Conservation (phyloP, 1,140 invertebrate genomes). For the Saccostrea echinata region DNA sequence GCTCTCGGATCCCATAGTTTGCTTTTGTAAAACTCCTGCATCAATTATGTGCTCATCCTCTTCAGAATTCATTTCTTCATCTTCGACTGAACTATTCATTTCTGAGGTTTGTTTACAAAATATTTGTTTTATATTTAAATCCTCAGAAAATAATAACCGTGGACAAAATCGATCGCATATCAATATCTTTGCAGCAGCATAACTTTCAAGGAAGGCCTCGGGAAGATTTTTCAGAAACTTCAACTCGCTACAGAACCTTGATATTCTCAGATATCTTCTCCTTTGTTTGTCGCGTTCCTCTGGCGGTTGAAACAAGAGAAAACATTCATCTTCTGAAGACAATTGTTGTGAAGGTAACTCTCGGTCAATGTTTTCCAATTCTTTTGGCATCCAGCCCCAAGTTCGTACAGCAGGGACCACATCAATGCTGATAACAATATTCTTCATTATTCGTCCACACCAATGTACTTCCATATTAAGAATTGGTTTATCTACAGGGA, state of each 20-base stretch:
- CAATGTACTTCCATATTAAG: slow-evolving; percentile 21
- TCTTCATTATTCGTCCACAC: slow-evolving; percentile 39
- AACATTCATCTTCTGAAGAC: not conserved
- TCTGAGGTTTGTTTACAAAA: not conserved
- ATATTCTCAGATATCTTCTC: slow-evolving; percentile 27
- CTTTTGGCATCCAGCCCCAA: slow-evolving; percentile 12
- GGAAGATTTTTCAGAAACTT: slow-evolving; percentile 6
- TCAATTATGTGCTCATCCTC: not conserved
- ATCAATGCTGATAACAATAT: slow-evolving; percentile 34
- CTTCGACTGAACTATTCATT: not conserved
- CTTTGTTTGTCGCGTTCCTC: not conserved
- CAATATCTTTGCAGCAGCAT: slow-evolving; percentile 40
- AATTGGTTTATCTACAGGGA: slow-evolving; percentile 29
- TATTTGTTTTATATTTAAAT: not conserved
- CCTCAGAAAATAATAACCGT: slow-evolving; percentile 36
- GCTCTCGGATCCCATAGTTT: not conserved
- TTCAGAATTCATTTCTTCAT: not conserved
- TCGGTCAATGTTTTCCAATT: not conserved
- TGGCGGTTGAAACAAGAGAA: slow-evolving; percentile 45
- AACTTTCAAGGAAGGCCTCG: slow-evolving; percentile 31
- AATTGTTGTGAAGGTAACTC: not conserved
- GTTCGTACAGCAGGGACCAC: slow-evolving; percentile 42
- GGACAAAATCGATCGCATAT: slow-evolving; percentile 43
- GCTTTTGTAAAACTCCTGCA: not conserved
- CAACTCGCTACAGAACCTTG: slow-evolving; percentile 29